These are phyloP conservation scores for Eidolon dupreanum DNA, from an alignment of 2,797 vertebrate genomes.

Conservation along the genomic window DNA sequence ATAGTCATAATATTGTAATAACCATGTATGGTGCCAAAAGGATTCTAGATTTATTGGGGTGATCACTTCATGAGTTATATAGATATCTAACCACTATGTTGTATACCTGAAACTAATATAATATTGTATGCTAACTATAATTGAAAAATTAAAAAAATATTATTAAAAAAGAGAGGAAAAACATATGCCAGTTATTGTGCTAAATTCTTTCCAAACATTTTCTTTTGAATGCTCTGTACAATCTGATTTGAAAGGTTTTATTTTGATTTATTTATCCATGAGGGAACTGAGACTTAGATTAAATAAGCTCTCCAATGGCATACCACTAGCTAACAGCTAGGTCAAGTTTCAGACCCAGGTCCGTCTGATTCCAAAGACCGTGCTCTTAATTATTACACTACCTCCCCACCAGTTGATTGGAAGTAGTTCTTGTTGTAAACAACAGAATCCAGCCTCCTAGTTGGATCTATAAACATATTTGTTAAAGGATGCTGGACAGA, in stretches of 20 bases:
- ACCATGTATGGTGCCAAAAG: too few relatives aligned
- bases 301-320: background rate
- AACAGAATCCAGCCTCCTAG: background rate
- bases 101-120: too few relatives aligned
- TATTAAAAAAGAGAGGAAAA: too few relatives aligned
- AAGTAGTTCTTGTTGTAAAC: background rate
- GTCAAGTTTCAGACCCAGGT: background rate
- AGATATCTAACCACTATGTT: too few relatives aligned
- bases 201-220: background rate
- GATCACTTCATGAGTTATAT: too few relatives aligned
- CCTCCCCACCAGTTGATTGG: background rate
- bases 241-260: background rate
- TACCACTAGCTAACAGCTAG: background rate
- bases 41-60: too few relatives aligned
- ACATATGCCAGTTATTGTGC: background rate
- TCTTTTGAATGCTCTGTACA: background rate
- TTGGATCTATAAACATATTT: background rate
- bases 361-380: background rate
- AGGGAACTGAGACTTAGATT: background rate
- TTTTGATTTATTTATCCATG: background rate
- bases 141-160: too few relatives aligned
- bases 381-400: background rate
- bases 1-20: too few relatives aligned
- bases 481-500: background rate
- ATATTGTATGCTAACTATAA: too few relatives aligned